Evolutionary conservation across 1,140 invertebrate genomes (phyloP).

Genomic region (Rhagoletis pomonella): DNA sequence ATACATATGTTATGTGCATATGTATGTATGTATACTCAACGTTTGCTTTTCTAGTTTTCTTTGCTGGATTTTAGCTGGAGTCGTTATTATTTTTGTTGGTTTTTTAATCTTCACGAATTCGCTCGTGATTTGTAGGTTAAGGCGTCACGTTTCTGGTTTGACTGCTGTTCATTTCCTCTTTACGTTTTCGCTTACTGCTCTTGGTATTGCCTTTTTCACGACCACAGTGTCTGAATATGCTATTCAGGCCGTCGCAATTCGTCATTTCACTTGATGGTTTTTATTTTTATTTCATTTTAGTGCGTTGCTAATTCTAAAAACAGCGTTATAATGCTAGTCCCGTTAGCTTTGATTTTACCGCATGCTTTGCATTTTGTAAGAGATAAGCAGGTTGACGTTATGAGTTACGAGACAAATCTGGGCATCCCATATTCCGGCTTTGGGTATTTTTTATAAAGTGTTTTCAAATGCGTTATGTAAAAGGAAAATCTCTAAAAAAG

Average conservation of each 20-base stretch:
- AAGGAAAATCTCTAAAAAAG: too few species aligned
- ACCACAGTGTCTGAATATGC: not conserved
- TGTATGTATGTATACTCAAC: not conserved
- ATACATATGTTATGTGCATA: too few species aligned
- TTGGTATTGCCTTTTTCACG: not conserved
- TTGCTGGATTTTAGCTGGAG: not conserved
- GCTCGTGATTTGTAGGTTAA: conserved; percentile 30
- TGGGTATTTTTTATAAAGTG: too few species aligned
- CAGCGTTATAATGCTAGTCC: not conserved
- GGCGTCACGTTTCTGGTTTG: conserved; percentile 29
- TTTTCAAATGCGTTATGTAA: too few species aligned
- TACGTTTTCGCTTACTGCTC: not conserved
- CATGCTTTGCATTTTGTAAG: not conserved
- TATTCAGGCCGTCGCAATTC: not conserved
- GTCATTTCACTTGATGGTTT: not conserved
- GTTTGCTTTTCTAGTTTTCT: not conserved
- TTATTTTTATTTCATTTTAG: not conserved
- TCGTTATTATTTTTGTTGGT: not conserved
- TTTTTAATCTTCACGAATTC: conserved; percentile 4
- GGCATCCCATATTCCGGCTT: too few species aligned
- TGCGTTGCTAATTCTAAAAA: not conserved
- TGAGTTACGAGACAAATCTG: too few species aligned
- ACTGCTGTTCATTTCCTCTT: not conserved
- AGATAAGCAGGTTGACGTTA: too few species aligned
- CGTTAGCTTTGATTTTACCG: not conserved